Evolutionary conservation across 2,113 vertebrate species (phyloP), one percentile per base, ranked within the genome.

Genomic region (Elachura formosa): DNA sequence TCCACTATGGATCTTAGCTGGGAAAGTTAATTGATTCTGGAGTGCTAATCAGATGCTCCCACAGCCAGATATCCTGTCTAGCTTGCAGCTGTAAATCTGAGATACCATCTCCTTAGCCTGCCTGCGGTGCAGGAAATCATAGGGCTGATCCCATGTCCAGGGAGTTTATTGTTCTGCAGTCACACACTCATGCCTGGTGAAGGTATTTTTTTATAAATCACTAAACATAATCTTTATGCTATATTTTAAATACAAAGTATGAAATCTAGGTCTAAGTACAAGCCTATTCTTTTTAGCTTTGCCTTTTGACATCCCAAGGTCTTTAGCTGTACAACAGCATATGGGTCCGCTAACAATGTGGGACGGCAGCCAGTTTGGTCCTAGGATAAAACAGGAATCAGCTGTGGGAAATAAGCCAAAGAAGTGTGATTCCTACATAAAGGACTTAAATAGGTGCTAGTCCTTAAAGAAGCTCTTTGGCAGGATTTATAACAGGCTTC

Each of bases 311-410:
- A 24, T 25, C 58, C 12, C 71, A 80, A 54, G 0, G 5, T 68
- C 67, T 85, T 8, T 73, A 86, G 68, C 75, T 88, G 41, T 46
- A 36, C 29, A 49, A 26, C 12, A 80, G 36, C 62, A 45, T 52
- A 26, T 45, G 62, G 48, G 85, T 52, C 45, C 31, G 22, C 62
- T 90, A 92, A 92, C 72, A 92, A 33, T 83, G 84, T 92, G 89
- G 86, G 89, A 95, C 8, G 54, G 68, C 46, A 77, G 84, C 94
- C 89, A 96, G 4, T 62, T 80, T 64, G 43, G 38, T 92, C 64
- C 51, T 71, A 62, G 55, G 68, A 63, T 94, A 88, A 92, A 95
- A 94, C 59, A 71, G 86, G 91, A 92, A 95, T 94, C 76, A 77
- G 73, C 83, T 94, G 76, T 81, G 77, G 86, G 93, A 94, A 73